phyloP scores from a whole-genome alignment of 92 coral and sea anemone genomes.

The Actinostola sp. region DNA sequence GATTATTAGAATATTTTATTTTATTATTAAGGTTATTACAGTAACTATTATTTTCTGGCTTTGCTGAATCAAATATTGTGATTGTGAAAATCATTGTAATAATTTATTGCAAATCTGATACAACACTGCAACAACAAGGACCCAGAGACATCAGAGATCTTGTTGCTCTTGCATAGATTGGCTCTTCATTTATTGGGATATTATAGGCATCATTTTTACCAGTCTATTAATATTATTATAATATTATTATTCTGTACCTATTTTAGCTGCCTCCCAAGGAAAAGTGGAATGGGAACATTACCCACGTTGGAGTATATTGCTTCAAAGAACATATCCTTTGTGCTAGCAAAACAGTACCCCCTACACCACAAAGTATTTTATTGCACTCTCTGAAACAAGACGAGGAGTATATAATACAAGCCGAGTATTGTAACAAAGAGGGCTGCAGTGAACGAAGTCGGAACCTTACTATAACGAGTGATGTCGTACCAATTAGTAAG shows the following conservation, averaged over 20 bases:
- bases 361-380: neutral
- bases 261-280: slow-evolving; percentile 11
- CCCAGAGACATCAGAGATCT: too few relatives aligned
- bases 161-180: too few relatives aligned
- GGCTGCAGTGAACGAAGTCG: slow-evolving; percentile 20
- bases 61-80: too few relatives aligned
- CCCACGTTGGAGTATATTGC: slow-evolving; percentile 9
- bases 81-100: neutral
- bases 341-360: neutral
- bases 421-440: slow-evolving; percentile 20
- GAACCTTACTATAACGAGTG: neutral
- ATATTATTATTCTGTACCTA: neutral
- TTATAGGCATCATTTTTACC: too few relatives aligned
- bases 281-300: slow-evolving; percentile 23
- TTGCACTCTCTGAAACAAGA: neutral
- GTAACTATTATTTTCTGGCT: too few relatives aligned
- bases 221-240: too few relatives aligned
- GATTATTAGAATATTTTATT: too few relatives aligned
- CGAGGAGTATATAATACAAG: neutral
- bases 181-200: too few relatives aligned
- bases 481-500: neutral
- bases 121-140: too few relatives aligned
- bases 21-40: too few relatives aligned
- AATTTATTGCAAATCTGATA: neutral
- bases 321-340: neutral